Conservation (phyloP, 2,888 invertebrate genomes). For the Arctia plantaginis region DNA sequence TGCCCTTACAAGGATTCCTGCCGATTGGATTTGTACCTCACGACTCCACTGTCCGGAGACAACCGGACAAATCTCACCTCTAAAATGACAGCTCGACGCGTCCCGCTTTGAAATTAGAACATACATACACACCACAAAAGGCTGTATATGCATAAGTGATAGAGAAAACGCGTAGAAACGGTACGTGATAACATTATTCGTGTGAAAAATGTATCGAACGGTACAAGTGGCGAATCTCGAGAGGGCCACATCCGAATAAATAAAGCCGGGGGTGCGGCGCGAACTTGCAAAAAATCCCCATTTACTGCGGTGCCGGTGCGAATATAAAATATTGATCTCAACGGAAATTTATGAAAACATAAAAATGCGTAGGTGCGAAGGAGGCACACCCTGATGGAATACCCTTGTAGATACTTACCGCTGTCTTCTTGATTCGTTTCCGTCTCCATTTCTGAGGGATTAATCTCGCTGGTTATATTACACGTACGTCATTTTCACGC, state of each 20-base stretch:
- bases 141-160: conserved; percentile 57
- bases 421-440: conserved; percentile 57
- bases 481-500: conserved; percentile 52
- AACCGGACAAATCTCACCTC: conserved; percentile 51
- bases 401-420: conserved; percentile 64
- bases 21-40: conserved; percentile 63
- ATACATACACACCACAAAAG: conserved; percentile 41
- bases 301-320: conserved; percentile 71
- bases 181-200: conserved; percentile 79
- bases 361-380: conserved; percentile 79
- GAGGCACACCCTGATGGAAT: conserved; percentile 70
- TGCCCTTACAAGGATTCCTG: conserved; percentile 50
- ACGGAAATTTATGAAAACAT: conserved; percentile 84
- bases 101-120: conserved; percentile 48
- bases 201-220: conserved; percentile 79
- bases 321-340: conserved; percentile 84
- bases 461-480: conserved; percentile 55
- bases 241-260: conserved; percentile 74
- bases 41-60: conserved; percentile 34
- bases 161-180: conserved; percentile 56
- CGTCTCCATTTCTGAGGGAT: conserved; percentile 54
- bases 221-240: conserved; percentile 74
- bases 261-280: conserved; percentile 66
- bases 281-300: conserved; percentile 73
- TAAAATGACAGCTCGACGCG: conserved; percentile 28